Evolutionary conservation across 2,113 vertebrate genomes (phyloP), one percentile per base, ranked within the genome.

Genomic region (Malurus cyaneus): DNA sequence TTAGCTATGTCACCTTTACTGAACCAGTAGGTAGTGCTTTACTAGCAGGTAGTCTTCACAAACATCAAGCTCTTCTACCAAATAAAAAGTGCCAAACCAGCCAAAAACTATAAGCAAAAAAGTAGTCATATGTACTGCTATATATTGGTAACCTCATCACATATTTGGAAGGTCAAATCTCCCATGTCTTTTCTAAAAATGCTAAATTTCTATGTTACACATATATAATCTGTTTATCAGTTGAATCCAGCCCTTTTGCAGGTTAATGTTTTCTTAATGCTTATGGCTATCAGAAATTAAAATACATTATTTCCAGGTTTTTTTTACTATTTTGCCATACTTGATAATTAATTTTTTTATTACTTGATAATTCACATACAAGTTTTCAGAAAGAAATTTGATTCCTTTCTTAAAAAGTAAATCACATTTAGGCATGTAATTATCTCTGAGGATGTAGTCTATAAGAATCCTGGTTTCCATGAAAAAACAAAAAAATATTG

Each of bases 51-150:
- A 32, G 11, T 29, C 76, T 88, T 71, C 80, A 72, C 13, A 44
- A 76, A 15, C 8, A 54, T 31, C 15, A 50, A 53, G 4, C 46
- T 26, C 12, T 64, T 90, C 39, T 34, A 54, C 8, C 6, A 85
- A 80, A 72, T 79, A 17, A 36, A 3, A 13, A 9, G 24, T 42
- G 1, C 18, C 18, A 89, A 49, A 56, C 18, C 21, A 64, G 34
- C 12, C 4, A 53, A 66, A 60, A 78, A 2, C 0, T 1, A 23
- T 4, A 25, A 42, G 14, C 5, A 60, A 61, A 54, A 54, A 73
- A 77, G 5, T 2, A 54, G 4, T 24, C 13, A 12, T 34, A 29
- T 9, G 1, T 32, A 47, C 31, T 12, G 0, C 19, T 50, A 32
- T 1, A 0, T 31, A 42, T 46, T 6, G 0, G 44, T 56, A 66